A percentile compares a stretch with the other conserved stretches of the same genome.
These are phyloP conservation scores for Oryzias javanicus DNA, from an alignment of 2,113 vertebrate species.

Conservation along the genomic window DNA sequence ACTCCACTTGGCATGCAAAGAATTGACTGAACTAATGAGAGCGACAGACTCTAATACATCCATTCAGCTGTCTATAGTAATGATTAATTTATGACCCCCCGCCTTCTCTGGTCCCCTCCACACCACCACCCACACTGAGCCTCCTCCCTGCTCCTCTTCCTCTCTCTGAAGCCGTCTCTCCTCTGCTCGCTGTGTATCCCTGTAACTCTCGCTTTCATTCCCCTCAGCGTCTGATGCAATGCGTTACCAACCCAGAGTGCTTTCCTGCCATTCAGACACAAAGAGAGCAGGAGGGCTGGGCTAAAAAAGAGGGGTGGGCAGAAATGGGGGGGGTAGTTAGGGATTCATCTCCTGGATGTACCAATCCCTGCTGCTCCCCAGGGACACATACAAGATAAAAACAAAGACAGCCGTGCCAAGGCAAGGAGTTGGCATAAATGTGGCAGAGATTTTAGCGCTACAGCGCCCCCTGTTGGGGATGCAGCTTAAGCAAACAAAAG, in stretches of 20 bases:
- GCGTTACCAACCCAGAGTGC: constrained; percentile 69
- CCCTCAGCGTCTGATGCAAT: constrained; percentile 71
- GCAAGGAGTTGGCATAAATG: constrained; percentile 41
- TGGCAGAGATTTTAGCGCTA: constrained; percentile 16
- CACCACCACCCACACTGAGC: constrained; percentile 37
- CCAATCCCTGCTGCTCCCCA: constrained; percentile 47
- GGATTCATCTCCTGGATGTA: constrained; percentile 59
- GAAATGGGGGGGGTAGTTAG: not conserved
- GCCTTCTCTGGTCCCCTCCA: constrained; percentile 41
- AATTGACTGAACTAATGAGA: constrained; percentile 63
- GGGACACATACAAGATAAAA: constrained; percentile 64
- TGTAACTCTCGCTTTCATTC: constrained; percentile 27
- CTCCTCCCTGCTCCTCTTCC: constrained; percentile 30
- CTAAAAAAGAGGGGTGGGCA: constrained; percentile 11
- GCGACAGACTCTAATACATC: constrained; percentile 66
- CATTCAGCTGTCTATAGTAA: constrained; percentile 64
- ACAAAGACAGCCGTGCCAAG: constrained; percentile 60
- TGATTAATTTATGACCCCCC: constrained; percentile 72
- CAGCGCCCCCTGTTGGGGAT: constrained; percentile 66
- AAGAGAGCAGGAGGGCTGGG: constrained; percentile 56
- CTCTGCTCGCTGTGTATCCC: constrained; percentile 28
- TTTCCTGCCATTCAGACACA: constrained; percentile 70
- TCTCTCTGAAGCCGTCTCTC: constrained; percentile 27
- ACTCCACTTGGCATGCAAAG: constrained; percentile 46
- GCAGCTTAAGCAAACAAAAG: constrained; percentile 43